Evolutionary conservation across 1,140 invertebrate species (phyloP).

Genomic region (Drosophila ananassae): DNA sequence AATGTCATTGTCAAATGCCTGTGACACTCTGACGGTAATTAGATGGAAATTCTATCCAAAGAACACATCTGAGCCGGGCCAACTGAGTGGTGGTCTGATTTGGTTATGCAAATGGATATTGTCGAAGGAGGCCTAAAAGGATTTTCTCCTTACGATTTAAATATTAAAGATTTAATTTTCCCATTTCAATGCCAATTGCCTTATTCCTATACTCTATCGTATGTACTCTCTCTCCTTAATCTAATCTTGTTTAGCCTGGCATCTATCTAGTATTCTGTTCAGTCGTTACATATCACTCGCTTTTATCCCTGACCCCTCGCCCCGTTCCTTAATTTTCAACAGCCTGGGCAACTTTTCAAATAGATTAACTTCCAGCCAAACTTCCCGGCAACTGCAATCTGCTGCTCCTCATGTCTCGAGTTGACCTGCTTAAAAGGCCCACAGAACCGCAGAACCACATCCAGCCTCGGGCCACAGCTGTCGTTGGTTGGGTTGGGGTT

Average conservation of each 20-base stretch:
- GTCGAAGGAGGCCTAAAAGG: neutral
- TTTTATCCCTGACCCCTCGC: neutral
- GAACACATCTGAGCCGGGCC: conserved; percentile 2
- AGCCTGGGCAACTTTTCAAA: conserved; percentile 41
- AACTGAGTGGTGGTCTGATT: conserved; percentile 6
- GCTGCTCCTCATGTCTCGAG: conserved; percentile 40
- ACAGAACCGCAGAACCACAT: conserved; percentile 45
- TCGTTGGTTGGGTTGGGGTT: conserved; percentile 8
- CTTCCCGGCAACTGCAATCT: conserved; percentile 50
- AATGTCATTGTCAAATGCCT: conserved; percentile 55
- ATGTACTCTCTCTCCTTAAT: too few species aligned
- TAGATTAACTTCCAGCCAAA: conserved; percentile 54
- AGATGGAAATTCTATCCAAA: conserved; percentile 42
- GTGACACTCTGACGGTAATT: conserved; percentile 56
- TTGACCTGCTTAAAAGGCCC: conserved; percentile 56
- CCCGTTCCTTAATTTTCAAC: conserved; percentile 31
- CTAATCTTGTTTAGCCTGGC: neutral
- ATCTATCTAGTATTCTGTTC: neutral
- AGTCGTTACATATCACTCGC: neutral
- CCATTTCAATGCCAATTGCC: too few species aligned
- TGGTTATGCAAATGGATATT: conserved; percentile 37
- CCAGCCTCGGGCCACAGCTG: conserved; percentile 48
- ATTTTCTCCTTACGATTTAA: neutral
- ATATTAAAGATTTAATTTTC: neutral
- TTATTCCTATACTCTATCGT: too few species aligned